Conservation (phyloP, 2,113 vertebrate species). For the Ptilonorhynchus violaceus region DNA sequence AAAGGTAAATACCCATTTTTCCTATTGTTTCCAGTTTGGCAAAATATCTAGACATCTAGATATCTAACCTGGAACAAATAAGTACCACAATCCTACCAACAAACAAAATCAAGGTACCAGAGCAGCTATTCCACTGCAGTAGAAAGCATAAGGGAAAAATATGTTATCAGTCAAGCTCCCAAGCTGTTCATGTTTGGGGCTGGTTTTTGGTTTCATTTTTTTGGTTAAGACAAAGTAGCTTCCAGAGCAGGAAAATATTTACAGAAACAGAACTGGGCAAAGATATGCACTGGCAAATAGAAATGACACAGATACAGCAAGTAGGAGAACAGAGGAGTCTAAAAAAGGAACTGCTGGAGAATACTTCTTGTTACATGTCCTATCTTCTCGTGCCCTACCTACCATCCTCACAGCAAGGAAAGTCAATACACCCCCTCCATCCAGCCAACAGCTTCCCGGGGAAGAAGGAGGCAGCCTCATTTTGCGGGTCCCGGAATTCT, state of each 20-base stretch:
- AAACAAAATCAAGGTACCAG: not conserved
- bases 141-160: not conserved
- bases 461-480: not conserved
- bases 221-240: not conserved
- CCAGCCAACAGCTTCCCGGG: not conserved
- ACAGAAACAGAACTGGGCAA: not conserved
- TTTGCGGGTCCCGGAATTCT: not conserved
- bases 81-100: not conserved
- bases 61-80: not conserved
- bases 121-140: not conserved
- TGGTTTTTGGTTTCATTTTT: not conserved
- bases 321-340: not conserved
- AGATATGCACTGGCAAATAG: not conserved
- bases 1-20: not conserved
- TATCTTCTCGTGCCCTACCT: conserved; percentile 40
- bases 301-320: conserved; percentile 24
- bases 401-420: not conserved
- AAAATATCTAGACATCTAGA: not conserved
- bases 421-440: not conserved
- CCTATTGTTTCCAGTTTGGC: not conserved
- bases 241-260: not conserved
- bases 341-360: conserved; percentile 42
- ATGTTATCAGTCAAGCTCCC: not conserved
- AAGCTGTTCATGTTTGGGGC: not conserved
- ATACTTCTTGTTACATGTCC: not conserved